These are phyloP conservation scores for Oryzias javanicus DNA, from an alignment of 2,113 vertebrate genomes.

Conservation along the genomic window DNA sequence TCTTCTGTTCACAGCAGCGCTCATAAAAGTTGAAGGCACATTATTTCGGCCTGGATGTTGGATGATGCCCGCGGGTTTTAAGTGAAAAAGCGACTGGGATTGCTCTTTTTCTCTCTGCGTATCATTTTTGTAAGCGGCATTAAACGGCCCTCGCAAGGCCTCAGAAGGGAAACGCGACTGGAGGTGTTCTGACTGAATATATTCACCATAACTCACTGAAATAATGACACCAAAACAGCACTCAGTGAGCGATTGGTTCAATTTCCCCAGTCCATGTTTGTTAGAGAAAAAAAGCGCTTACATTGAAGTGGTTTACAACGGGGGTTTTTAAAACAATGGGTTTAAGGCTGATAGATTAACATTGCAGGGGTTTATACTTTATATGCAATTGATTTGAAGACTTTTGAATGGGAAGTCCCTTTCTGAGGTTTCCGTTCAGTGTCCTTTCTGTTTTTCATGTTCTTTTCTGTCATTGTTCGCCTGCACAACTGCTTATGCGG, in stretches of 20 bases:
- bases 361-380: conserved; percentile 69
- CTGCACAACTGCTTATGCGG: conserved; percentile 58
- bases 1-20: conserved; percentile 24
- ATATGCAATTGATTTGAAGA: conserved; percentile 74
- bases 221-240: conserved; percentile 49
- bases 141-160: conserved; percentile 18
- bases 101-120: conserved; percentile 36
- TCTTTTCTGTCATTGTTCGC: conserved; percentile 50
- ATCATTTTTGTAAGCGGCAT: conserved; percentile 39
- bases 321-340: conserved; percentile 70
- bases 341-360: conserved; percentile 78
- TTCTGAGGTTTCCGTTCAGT: conserved; percentile 57
- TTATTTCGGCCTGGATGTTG: conserved; percentile 41
- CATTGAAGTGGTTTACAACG: conserved; percentile 74
- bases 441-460: conserved; percentile 56
- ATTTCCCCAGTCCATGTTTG: conserved; percentile 65
- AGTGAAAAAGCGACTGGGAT: conserved; percentile 41
- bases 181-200: conserved; percentile 22
- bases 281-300: conserved; percentile 66
- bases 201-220: conserved; percentile 37
- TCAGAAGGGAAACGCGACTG: conserved; percentile 40
- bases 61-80: conserved; percentile 42
- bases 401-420: conserved; percentile 56
- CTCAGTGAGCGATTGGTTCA: conserved; percentile 49
- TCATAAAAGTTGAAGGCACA: conserved; percentile 33